These are phyloP conservation scores for Automeris io DNA, from an alignment of 2,888 invertebrate species.

Conservation along the genomic window DNA sequence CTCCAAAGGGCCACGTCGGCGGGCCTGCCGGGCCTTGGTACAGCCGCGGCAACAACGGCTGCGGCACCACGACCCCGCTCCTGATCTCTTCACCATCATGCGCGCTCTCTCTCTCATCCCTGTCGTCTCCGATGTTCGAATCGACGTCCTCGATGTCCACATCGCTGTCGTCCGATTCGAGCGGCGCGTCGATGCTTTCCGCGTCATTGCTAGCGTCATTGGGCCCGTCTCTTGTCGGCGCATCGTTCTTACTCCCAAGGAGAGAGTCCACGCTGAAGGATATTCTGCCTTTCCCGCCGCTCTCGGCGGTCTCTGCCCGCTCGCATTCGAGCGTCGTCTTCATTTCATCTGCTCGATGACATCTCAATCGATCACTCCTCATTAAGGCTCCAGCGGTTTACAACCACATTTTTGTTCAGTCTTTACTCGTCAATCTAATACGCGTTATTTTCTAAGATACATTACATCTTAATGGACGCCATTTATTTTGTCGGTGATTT, in stretches of 20 bases:
- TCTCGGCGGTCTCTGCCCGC: conserved; percentile 67
- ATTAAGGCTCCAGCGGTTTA: neutral
- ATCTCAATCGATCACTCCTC: conserved; percentile 35
- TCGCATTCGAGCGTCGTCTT: conserved; percentile 74
- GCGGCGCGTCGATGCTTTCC: conserved; percentile 52
- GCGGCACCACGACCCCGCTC: conserved; percentile 80
- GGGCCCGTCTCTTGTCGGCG: conserved; percentile 38
- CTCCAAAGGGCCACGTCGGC: conserved; percentile 78
- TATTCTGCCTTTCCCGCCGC: conserved; percentile 79
- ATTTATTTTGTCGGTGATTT: neutral
- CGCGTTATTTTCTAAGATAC: neutral
- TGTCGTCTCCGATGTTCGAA: conserved; percentile 57
- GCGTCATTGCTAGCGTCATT: conserved; percentile 58
- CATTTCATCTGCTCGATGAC: conserved; percentile 68
- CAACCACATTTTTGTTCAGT: neutral
- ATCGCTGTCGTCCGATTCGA: conserved; percentile 65
- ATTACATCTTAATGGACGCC: neutral
- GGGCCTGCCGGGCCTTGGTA: conserved; percentile 74
- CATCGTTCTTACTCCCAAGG: conserved; percentile 56
- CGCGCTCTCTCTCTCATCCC: conserved; percentile 58
- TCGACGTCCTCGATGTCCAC: conserved; percentile 70
- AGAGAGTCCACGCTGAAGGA: conserved; percentile 85
- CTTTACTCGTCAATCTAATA: neutral
- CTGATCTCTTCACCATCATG: conserved; percentile 64
- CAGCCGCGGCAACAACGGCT: conserved; percentile 80